Evolutionary conservation across 2,888 invertebrate genomes (phyloP), one percentile per base, ranked within the genome.

Genomic region (Prionchulus punctatus): DNA sequence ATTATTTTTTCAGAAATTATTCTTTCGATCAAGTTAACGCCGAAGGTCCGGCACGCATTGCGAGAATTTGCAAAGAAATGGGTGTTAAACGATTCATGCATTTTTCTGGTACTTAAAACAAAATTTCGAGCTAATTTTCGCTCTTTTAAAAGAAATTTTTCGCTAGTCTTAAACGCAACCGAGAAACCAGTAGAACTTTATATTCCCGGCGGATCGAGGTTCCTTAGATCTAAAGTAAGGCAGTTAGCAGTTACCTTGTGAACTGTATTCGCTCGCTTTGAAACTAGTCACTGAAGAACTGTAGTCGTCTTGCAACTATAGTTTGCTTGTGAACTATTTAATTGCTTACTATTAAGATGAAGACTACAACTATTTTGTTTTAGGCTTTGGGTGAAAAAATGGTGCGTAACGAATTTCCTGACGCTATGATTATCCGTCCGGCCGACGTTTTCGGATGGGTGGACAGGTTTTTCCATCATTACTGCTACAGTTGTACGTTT

Each of bases 21-120:
- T 81, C 78, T 55, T 90, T 81, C 69, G 75, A 83, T 56, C 88
- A 90, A 75, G 87, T 92, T 0, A 81, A 96, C 77, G 83, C 86
- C 0, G 80, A 82, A 21, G 91, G 88, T 12, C 82, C 94, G 0
- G 78, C 83, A 43, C 79, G 79, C 18, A 75, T 99, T 67, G 98
- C 96, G 3, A 81, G 82, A 60, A 71, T 82, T 52, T 78, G 81
- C 25, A 78, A 74, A 72, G 82, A 75, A 80, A 84, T 74, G 72
- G 91, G 91, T 12, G 90, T 98, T 1, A 83, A 92, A 60, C 82
- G 84, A 60, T 82, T 96, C 26, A 84, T 98, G 65, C 98, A 98
- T 71, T 69, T 98, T 1, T 92, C 92, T 0, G 45, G 18, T 45
- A 36, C 18, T 36, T 36, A 12, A 7, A 36, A 36, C 18, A 12